phyloP scores from a whole-genome alignment of 2,888 invertebrate species.

The Papilio protenor region DNA sequence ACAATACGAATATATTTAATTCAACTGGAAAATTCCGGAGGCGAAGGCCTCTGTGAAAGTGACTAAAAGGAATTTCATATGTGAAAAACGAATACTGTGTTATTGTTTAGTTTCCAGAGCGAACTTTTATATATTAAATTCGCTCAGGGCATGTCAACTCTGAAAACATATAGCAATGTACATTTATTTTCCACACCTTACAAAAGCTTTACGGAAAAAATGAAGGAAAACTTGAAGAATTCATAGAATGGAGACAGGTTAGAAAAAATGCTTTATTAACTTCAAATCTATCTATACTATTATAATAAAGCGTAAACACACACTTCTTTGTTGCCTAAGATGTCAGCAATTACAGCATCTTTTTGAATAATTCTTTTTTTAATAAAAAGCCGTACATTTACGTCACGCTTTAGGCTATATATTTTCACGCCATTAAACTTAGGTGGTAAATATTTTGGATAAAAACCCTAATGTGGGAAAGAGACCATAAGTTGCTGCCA shows the following conservation, averaged over 20 bases:
- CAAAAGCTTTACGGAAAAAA: not conserved
- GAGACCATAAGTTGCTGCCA: too few species aligned
- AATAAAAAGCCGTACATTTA: too few species aligned
- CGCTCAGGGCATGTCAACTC: conserved; percentile 6
- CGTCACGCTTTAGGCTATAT: too few species aligned
- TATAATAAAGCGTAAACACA: too few species aligned
- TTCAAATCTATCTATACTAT: too few species aligned
- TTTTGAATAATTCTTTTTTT: too few species aligned
- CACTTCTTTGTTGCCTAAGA: too few species aligned
- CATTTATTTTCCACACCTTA: not conserved
- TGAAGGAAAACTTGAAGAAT: not conserved
- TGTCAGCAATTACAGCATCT: too few species aligned
- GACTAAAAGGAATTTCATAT: conserved; percentile 38
- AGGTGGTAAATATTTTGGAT: too few species aligned
- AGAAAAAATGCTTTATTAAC: not conserved
- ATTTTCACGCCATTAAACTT: too few species aligned
- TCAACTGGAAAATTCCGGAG: conserved; percentile 30
- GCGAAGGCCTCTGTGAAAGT: conserved; percentile 16
- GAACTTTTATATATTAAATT: conserved; percentile 20
- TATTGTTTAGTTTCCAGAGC: conserved; percentile 9
- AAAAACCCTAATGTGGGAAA: too few species aligned
- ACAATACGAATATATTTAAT: conserved; percentile 29
- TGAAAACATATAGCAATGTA: not conserved
- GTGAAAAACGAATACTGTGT: conserved; percentile 23
- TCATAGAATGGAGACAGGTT: not conserved